Evolutionary conservation across 2,797 vertebrate genomes (phyloP).

Genomic region (Myripristis murdjan): DNA sequence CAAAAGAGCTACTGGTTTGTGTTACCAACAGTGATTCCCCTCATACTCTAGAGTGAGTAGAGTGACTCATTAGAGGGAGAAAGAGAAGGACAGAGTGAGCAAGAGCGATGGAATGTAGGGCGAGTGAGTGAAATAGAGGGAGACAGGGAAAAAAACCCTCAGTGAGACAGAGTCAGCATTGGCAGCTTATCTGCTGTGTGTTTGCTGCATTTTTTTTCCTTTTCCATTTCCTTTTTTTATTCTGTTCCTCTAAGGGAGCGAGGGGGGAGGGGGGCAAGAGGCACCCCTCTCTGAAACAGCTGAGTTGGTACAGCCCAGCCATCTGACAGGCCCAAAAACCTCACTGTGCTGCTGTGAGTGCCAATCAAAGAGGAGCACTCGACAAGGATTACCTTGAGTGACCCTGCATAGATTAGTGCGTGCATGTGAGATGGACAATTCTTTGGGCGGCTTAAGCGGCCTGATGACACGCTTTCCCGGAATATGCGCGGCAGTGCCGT

Average conservation of each 20-base stretch:
- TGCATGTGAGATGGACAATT: constrained; percentile 88
- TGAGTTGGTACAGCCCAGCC: constrained; percentile 82
- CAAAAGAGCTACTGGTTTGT: constrained; percentile 62
- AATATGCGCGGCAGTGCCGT: constrained; percentile 87
- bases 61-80: constrained; percentile 59
- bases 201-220: constrained; percentile 47
- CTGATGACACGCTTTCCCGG: constrained; percentile 91
- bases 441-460: constrained; percentile 90
- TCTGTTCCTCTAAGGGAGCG: constrained; percentile 20
- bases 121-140: constrained; percentile 61
- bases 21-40: constrained; percentile 65
- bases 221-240: constrained; percentile 63
- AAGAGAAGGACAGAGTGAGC: constrained; percentile 57
- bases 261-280: neutral
- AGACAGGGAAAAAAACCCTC: constrained; percentile 49
- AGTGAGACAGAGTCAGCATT: constrained; percentile 58
- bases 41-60: constrained; percentile 42
- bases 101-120: constrained; percentile 71
- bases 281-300: constrained; percentile 64
- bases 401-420: constrained; percentile 89
- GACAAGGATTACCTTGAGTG: constrained; percentile 89
- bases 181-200: constrained; percentile 67
- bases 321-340: constrained; percentile 89
- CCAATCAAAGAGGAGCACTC: constrained; percentile 86
- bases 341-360: constrained; percentile 83